Percentiles rank a stretch among this genome's conserved stretches.
These are phyloP conservation scores for Limnephilus lunatus DNA, from an alignment of 2,888 invertebrate species.

Conservation along the genomic window DNA sequence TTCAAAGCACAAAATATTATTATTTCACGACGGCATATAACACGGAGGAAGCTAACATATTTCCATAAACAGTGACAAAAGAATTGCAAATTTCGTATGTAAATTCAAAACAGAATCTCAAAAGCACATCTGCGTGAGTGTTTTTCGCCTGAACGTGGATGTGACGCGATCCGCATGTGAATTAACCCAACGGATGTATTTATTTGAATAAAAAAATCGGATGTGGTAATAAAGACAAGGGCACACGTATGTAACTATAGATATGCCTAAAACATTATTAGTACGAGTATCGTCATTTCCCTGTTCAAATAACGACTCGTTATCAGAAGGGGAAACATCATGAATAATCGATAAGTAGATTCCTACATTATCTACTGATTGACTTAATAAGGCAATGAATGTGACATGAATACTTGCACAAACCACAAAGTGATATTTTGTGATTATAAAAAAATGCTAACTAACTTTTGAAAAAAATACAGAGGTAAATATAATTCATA, in stretches of 20 bases:
- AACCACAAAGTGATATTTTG: neutral
- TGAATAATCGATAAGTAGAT: neutral
- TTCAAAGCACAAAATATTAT: neutral
- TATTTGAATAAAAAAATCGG: constrained; percentile 35
- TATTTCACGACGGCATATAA: neutral
- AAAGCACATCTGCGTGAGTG: constrained; percentile 7
- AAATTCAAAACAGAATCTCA: constrained; percentile 23
- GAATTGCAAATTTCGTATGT: constrained; percentile 37
- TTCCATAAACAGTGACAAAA: constrained; percentile 39
- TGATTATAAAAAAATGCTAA: too few relatives aligned
- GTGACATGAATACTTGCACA: neutral
- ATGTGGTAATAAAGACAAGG: constrained; percentile 43
- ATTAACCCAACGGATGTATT: constrained; percentile 35
- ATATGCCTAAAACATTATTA: neutral
- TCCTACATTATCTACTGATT: neutral
- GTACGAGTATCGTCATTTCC: neutral
- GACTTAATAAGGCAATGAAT: neutral
- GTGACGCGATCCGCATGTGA: constrained; percentile 40
- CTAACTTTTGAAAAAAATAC: too few relatives aligned
- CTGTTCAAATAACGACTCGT: neutral
- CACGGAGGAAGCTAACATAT: constrained; percentile 12
- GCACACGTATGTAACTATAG: constrained; percentile 27
- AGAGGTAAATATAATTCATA: too few relatives aligned
- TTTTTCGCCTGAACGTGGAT: constrained; percentile 18
- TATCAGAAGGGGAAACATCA: neutral